These are phyloP conservation scores for Sula dactylatra DNA, from an alignment of 2,113 vertebrate species.

Conservation along the genomic window DNA sequence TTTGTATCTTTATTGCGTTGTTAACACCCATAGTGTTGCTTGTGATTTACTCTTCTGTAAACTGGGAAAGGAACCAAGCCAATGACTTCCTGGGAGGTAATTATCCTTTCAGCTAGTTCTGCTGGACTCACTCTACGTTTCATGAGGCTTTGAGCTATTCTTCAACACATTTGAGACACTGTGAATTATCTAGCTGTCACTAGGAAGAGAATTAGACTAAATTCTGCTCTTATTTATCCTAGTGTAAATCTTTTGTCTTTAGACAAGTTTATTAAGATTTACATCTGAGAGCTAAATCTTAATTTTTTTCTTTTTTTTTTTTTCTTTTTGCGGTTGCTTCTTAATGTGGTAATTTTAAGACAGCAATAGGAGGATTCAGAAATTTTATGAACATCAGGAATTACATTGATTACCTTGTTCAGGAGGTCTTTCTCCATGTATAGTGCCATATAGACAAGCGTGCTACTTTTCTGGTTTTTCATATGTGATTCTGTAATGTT, in stretches of 20 bases:
- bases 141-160: background rate
- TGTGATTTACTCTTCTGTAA: background rate
- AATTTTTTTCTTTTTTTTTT: background rate
- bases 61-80: background rate
- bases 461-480: background rate
- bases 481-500: background rate
- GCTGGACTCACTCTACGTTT: background rate
- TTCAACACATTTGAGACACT: background rate
- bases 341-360: background rate
- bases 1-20: background rate
- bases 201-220: background rate
- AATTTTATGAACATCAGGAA: background rate
- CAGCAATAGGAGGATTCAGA: background rate
- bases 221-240: background rate
- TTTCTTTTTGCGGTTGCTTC: background rate
- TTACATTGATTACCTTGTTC: background rate
- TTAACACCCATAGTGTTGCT: background rate
- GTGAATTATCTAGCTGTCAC: background rate
- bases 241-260: background rate
- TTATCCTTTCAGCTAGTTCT: background rate
- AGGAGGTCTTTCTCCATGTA: background rate
- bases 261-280: background rate
- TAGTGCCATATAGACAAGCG: background rate
- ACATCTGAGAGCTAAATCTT: background rate
- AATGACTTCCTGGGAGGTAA: background rate